phyloP scores from a whole-genome alignment of 1,140 invertebrate genomes.

The Zaprionus davidi region DNA sequence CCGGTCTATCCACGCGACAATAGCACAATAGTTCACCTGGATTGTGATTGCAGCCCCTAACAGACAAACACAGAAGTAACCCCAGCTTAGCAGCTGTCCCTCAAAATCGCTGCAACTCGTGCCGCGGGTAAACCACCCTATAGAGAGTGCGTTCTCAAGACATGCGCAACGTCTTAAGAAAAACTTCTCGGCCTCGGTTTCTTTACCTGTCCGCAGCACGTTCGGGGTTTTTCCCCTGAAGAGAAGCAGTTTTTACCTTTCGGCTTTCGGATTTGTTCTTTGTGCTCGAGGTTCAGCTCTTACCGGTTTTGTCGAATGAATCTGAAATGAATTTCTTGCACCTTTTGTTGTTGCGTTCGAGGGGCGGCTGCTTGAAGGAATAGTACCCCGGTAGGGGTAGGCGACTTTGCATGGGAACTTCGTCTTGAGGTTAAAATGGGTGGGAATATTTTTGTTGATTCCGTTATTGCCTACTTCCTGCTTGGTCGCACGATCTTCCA shows the following conservation, averaged over 20 bases:
- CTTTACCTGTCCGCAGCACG: conserved; percentile 51
- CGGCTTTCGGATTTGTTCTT: conserved; percentile 20
- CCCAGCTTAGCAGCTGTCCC: conserved; percentile 63
- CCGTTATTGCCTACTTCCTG: conserved; percentile 20
- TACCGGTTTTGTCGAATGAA: conserved; percentile 35
- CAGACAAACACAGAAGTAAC: conserved; percentile 21
- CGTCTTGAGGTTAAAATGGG: conserved; percentile 75
- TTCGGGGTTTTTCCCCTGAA: conserved; percentile 50
- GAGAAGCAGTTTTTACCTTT: conserved; percentile 4
- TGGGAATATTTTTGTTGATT: conserved; percentile 80
- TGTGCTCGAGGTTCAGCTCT: not conserved
- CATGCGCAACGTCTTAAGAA: conserved; percentile 79
- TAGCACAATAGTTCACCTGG: conserved; percentile 76
- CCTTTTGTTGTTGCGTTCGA: conserved; percentile 35
- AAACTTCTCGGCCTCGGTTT: conserved; percentile 7
- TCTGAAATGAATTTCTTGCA: conserved; percentile 31
- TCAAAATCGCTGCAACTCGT: conserved; percentile 4
- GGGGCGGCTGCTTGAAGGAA: not conserved
- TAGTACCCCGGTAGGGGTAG: conserved; percentile 1
- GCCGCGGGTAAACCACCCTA: not conserved
- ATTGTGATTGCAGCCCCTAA: conserved; percentile 65
- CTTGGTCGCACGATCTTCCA: not conserved
- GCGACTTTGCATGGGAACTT: conserved; percentile 68
- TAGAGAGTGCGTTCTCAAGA: conserved; percentile 52
- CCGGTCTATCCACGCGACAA: conserved; percentile 36